Evolutionary conservation across 2,797 vertebrate species (phyloP).

Genomic region (Kryptolebias ocellatus): DNA sequence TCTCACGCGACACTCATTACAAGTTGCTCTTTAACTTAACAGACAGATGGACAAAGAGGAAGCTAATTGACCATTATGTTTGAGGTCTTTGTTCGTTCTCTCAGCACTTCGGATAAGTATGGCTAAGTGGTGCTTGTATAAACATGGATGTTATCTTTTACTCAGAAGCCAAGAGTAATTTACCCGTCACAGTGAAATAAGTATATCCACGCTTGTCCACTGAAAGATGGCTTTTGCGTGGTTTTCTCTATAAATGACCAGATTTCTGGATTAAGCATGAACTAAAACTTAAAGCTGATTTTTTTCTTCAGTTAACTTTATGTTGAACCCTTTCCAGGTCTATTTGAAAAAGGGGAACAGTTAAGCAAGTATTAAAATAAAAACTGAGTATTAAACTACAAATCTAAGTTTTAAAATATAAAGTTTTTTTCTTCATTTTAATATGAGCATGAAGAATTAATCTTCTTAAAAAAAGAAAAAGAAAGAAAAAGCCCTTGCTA

Average conservation of each 20-base stretch:
- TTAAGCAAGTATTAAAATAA: no score
- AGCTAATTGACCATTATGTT: constrained; percentile 72
- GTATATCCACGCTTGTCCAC: constrained; percentile 8
- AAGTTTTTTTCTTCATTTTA: no score
- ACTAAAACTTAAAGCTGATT: no score
- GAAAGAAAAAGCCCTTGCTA: no score
- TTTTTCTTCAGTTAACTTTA: no score
- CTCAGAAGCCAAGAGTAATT: constrained; percentile 50
- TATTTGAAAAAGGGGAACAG: no score
- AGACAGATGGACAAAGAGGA: constrained; percentile 49
- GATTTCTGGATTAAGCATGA: background rate
- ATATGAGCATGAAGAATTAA: no score
- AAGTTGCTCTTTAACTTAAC: constrained; percentile 28
- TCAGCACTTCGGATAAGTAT: constrained; percentile 74
- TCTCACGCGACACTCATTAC: constrained; percentile 67
- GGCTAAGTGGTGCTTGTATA: constrained; percentile 69
- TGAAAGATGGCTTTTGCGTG: constrained; percentile 14
- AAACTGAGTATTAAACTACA: no score
- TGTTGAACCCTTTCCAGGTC: no score
- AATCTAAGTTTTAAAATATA: no score
- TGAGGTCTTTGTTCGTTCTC: constrained; percentile 69
- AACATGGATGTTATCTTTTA: constrained; percentile 75
- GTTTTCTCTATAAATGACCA: constrained; percentile 9
- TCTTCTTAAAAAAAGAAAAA: no score
- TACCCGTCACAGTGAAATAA: constrained; percentile 39